Percentiles rank a stretch among this genome's conserved stretches.
phyloP scores from a whole-genome alignment of 2,113 vertebrate species.

The Mormyrus lacerda region DNA sequence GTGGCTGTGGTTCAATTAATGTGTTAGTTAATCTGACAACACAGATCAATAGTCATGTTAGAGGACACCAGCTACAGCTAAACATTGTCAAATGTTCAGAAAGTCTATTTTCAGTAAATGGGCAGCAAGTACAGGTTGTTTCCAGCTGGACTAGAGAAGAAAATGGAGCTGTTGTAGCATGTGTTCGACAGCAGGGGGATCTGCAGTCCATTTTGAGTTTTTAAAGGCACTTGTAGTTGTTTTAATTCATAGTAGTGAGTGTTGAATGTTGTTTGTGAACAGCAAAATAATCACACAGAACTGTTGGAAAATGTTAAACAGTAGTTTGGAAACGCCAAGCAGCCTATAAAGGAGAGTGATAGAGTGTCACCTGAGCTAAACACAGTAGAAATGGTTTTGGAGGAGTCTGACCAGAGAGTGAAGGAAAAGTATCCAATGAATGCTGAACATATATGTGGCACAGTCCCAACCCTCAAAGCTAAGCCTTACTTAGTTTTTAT shows the following conservation, averaged over 20 bases:
- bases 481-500: not conserved
- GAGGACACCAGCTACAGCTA: not conserved
- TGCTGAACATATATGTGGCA: not conserved
- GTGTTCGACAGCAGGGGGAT: not conserved
- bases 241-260: not conserved
- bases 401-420: not conserved
- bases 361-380: not conserved
- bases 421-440: not conserved
- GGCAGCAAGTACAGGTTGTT: not conserved
- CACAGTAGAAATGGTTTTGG: not conserved
- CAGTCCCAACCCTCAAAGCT: not conserved
- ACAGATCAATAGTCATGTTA: not conserved
- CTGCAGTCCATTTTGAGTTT: not conserved
- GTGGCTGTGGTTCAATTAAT: not conserved
- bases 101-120: not conserved
- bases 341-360: not conserved
- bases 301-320: not conserved
- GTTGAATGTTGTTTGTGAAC: not conserved
- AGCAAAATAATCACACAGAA: not conserved
- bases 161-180: not conserved
- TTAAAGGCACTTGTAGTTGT: not conserved
- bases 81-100: not conserved
- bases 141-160: not conserved
- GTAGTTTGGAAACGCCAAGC: not conserved
- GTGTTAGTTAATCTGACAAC: not conserved